Percentiles rank a stretch among this genome's conserved stretches.
phyloP scores from a whole-genome alignment of 2,113 vertebrate genomes.

The Megalops atlanticus region DNA sequence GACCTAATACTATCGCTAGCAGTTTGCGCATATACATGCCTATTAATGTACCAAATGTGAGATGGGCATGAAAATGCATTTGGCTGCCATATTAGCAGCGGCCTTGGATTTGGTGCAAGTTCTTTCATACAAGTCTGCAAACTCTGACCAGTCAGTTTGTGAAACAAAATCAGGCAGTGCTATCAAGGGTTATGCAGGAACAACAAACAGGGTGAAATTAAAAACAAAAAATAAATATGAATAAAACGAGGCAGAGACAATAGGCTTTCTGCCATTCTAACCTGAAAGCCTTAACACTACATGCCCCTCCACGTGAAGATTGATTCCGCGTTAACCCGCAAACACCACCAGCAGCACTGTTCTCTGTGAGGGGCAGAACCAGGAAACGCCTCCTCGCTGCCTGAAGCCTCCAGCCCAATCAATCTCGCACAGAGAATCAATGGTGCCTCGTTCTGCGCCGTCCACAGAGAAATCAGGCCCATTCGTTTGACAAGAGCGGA shows the following conservation, averaged over 20 bases:
- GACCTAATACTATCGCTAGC: too few relatives aligned
- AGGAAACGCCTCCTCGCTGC: not conserved
- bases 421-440: not conserved
- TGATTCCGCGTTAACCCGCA: not conserved
- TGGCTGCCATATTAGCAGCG: too few relatives aligned
- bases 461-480: not conserved
- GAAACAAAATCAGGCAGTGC: not conserved
- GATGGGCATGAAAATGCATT: too few relatives aligned
- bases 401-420: not conserved
- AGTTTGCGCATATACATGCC: too few relatives aligned
- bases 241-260: not conserved
- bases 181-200: too few relatives aligned
- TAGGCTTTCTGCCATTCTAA: not conserved
- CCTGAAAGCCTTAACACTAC: not conserved
- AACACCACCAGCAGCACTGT: not conserved
- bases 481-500: not conserved
- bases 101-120: too few relatives aligned
- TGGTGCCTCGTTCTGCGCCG: not conserved
- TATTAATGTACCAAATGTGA: too few relatives aligned
- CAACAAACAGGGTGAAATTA: too few relatives aligned
- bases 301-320: not conserved
- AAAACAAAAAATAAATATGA: too few relatives aligned
- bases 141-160: not conserved
- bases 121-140: too few relatives aligned
- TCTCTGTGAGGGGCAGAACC: not conserved